Conservation (phyloP, 2,113 vertebrate species). For the Chlorocebus sabaeus region DNA sequence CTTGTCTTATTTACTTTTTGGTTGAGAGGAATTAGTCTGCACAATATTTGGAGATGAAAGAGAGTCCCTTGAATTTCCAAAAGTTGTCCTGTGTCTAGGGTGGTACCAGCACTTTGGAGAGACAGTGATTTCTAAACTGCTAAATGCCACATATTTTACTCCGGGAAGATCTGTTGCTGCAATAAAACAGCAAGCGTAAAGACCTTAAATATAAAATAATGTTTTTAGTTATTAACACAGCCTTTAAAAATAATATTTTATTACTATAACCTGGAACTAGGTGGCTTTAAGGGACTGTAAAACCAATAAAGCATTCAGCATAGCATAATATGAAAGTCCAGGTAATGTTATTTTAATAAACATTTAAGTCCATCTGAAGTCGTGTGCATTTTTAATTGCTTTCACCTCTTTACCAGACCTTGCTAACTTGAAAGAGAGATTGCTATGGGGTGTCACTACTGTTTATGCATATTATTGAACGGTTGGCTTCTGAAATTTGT, state of each 20-base stretch:
- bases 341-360: constrained; percentile 46
- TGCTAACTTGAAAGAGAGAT: neutral
- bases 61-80: neutral
- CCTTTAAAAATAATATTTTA: constrained; percentile 42
- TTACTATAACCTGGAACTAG: neutral
- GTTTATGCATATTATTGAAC: neutral
- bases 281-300: neutral
- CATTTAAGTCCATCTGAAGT: neutral
- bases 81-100: neutral
- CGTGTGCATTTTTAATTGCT: constrained; percentile 20
- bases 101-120: neutral
- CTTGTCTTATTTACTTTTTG: neutral
- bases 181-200: neutral
- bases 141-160: neutral
- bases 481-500: neutral
- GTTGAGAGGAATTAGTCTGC: neutral
- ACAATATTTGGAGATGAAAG: neutral
- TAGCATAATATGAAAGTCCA: neutral
- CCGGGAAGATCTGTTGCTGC: neutral
- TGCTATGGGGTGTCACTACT: neutral
- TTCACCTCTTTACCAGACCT: neutral
- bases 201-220: neutral
- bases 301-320: neutral
- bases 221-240: neutral
- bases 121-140: neutral